A percentile compares a stretch with the other conserved stretches of the same genome.
Evolutionary conservation across 2,888 invertebrate genomes (phyloP).

Genomic region (Cosmia trapezina): DNA sequence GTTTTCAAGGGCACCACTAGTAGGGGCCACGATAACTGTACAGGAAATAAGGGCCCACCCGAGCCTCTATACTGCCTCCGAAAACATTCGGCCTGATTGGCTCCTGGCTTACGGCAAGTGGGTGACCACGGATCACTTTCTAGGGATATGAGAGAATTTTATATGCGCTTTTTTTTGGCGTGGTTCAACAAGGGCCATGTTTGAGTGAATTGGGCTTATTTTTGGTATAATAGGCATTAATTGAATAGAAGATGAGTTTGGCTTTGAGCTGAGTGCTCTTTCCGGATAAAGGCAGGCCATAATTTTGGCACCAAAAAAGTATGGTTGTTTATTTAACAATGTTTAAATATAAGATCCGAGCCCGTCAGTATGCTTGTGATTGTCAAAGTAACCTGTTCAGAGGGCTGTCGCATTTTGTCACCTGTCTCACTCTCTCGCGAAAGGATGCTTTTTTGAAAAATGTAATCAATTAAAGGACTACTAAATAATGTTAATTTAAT

Average conservation of each 20-base stretch:
- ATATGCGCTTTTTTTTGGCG: conserved; percentile 5
- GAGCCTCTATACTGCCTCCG: conserved; percentile 83
- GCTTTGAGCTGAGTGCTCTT: neutral
- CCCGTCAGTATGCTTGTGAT: neutral
- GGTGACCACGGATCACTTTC: conserved; percentile 61
- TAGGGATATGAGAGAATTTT: conserved; percentile 35
- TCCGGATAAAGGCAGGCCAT: neutral
- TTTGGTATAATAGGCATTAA: neutral
- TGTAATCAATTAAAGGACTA: too few relatives aligned
- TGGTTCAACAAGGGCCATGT: neutral
- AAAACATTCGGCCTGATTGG: conserved; percentile 88
- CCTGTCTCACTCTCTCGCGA: too few relatives aligned
- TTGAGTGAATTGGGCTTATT: conserved; percentile 6
- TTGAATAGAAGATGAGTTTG: neutral
- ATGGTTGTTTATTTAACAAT: neutral
- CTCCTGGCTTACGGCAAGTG: conserved; percentile 74
- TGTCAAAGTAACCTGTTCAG: neutral
- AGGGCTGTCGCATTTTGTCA: too few relatives aligned
- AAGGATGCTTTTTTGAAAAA: too few relatives aligned
- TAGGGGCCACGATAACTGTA: conserved; percentile 73
- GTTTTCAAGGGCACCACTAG: conserved; percentile 39
- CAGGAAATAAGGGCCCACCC: conserved; percentile 85
- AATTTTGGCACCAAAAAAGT: neutral
- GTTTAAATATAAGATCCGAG: neutral
- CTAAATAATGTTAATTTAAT: too few relatives aligned